phyloP scores from a whole-genome alignment of 2,888 invertebrate genomes.

The Caenorhabditis sinica region DNA sequence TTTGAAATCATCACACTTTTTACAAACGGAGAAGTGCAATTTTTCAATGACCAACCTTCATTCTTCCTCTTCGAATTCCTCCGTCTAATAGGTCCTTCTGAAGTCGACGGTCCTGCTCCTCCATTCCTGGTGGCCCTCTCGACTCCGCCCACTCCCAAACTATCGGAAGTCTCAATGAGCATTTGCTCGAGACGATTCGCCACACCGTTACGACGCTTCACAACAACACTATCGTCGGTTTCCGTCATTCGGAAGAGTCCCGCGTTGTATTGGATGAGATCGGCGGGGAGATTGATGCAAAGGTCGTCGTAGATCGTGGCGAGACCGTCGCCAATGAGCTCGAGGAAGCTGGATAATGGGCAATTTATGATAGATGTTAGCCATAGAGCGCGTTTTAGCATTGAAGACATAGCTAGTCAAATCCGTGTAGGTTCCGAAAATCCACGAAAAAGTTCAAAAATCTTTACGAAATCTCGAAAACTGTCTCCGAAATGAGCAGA shows the following conservation, averaged over 20 bases:
- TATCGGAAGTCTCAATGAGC: conserved; percentile 49
- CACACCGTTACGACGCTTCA: conserved; percentile 50
- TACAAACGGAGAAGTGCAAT: not conserved
- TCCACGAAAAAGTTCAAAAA: not conserved
- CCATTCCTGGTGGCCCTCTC: conserved; percentile 8
- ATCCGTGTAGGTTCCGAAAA: not conserved
- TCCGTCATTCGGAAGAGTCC: conserved; percentile 54
- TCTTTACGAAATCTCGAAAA: not conserved
- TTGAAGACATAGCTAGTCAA: too few relatives aligned
- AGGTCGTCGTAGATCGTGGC: conserved; percentile 74
- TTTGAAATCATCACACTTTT: too few relatives aligned
- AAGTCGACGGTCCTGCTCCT: not conserved
- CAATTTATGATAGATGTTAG: not conserved
- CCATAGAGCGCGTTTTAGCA: too few relatives aligned
- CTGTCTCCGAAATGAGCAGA: not conserved
- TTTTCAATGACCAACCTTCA: conserved; percentile 15
- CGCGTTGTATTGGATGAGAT: conserved; percentile 69
- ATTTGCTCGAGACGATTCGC: conserved; percentile 60
- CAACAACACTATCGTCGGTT: conserved; percentile 35
- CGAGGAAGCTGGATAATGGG: conserved; percentile 59
- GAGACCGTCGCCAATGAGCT: conserved; percentile 61
- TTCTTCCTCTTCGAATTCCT: conserved; percentile 42
- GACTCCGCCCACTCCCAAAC: conserved; percentile 34
- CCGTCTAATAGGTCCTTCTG: conserved; percentile 27
- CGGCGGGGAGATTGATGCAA: conserved; percentile 68